Evolutionary conservation across 2,113 vertebrate genomes (phyloP), one percentile per base, ranked within the genome.

Genomic region (Condylura cristata): DNA sequence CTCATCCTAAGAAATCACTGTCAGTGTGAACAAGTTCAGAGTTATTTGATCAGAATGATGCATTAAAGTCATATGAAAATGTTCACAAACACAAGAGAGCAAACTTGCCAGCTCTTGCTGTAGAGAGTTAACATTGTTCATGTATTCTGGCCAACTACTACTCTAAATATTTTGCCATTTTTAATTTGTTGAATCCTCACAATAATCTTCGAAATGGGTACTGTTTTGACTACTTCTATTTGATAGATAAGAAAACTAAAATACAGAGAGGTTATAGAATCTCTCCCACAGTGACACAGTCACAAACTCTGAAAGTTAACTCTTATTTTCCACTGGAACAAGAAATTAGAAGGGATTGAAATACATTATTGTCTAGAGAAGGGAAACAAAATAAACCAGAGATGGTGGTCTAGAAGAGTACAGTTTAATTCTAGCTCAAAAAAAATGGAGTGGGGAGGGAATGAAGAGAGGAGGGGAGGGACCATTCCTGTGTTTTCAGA

Each of bases 241-340:
- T 92, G 75, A 75, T 20, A 70, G 37, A 70, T 80, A 44, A 90
- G 14, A 24, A 75, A 91, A 71, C 9, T 28, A 80, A 85, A 13
- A 18, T 28, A n/a, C 10, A 68, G 13, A 75, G 22, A 78, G 26
- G 17, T 60, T 65, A 34, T 20, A 48, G 26, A 44, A 32, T 5
- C 7, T 88, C 93, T n/a, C 37, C 41, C 7, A 56, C 20, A 16
- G 51, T 63, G 41, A 58, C 4, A 53, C 26, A 68, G 48, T 41
- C 13, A 75, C 18, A 87, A 37, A 78, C 1, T 51, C 24, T 56
- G 26, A 39, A 60, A 60, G 53, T 87, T 76, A 22, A 17, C 34
- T 90, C 20, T 56, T 75, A 34, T 53, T 71, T 89, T 71, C 32
- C 76, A 60, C 1, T 70, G 16, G 11, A 80, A 72, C 3, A 81